Conservation (phyloP, 1,140 invertebrate genomes). For the Achatina immaculata region DNA sequence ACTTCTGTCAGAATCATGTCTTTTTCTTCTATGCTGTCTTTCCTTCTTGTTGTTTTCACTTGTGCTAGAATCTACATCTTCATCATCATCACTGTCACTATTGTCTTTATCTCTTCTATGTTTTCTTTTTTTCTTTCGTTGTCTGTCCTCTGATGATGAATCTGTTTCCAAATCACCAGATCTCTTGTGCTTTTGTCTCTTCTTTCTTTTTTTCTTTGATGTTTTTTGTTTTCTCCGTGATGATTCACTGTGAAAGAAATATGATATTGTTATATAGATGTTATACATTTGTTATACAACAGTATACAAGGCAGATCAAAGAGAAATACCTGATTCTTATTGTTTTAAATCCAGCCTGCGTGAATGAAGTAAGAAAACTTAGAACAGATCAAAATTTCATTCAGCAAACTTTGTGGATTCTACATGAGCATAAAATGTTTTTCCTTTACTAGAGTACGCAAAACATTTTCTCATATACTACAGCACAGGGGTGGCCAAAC, state of each 20-base stretch:
- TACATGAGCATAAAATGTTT: not conserved
- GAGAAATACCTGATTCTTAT: not conserved
- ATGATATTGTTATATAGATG: not conserved
- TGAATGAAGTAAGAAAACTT: not conserved
- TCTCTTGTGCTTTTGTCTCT: slow-evolving; percentile 1
- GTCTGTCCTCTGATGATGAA: not conserved
- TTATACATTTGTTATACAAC: not conserved
- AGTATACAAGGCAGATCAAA: not conserved
- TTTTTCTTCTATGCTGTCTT: not conserved
- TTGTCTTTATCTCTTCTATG: slow-evolving; percentile 15
- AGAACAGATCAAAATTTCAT: not conserved
- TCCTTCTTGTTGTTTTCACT: not conserved
- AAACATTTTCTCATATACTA: not conserved
- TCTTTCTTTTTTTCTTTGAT: slow-evolving; percentile 20
- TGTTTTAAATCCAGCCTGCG: not conserved
- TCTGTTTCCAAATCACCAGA: not conserved
- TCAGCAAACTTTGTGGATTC: not conserved
- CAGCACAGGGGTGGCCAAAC: too few species aligned
- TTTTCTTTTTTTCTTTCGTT: slow-evolving; percentile 1
- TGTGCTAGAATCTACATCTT: not conserved
- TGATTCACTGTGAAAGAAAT: not conserved
- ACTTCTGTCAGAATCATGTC: not conserved
- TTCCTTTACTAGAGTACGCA: not conserved
- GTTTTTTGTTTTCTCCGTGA: slow-evolving; percentile 7
- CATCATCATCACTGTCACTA: slow-evolving; percentile 3